These are phyloP conservation scores for Trididemnum miniatum DNA, from an alignment of 23 tunicate species.

Conservation along the genomic window DNA sequence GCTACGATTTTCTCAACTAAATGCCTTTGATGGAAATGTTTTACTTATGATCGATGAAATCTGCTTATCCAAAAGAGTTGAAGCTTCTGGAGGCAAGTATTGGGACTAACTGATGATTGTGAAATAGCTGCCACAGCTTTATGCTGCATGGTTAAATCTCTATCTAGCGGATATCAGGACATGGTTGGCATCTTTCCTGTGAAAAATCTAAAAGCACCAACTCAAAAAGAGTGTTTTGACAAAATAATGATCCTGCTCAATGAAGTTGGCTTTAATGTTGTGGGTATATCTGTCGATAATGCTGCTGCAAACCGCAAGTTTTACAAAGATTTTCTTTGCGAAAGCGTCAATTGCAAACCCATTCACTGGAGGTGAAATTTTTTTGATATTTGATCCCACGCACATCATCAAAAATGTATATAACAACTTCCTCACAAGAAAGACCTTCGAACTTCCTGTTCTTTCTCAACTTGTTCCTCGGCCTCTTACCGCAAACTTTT, in stretches of 20 bases:
- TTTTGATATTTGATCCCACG: slow-evolving; percentile 24
- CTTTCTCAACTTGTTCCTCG: not conserved
- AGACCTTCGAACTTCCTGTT: not conserved
- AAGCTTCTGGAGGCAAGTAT: slow-evolving; percentile 20
- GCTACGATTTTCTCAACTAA: slow-evolving; percentile 17
- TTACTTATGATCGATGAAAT: slow-evolving; percentile 17
- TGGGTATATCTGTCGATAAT: slow-evolving; percentile 10
- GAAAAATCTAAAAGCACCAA: slow-evolving; percentile 6
- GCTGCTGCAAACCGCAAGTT: slow-evolving; percentile 27
- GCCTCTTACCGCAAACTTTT: slow-evolving; percentile 1
- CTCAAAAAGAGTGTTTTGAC: slow-evolving; percentile 24
- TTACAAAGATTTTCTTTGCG: slow-evolving; percentile 13
- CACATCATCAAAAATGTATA: slow-evolving; percentile 12
- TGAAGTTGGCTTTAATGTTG: slow-evolving; percentile 16
- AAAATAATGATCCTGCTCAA: not conserved
- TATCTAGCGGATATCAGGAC: not conserved
- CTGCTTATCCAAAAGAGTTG: slow-evolving; percentile 2
- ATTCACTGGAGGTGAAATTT: slow-evolving; percentile 16
- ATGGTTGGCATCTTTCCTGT: slow-evolving; percentile 12
- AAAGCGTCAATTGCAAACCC: not conserved
- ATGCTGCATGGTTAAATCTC: slow-evolving; percentile 14
- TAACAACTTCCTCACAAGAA: slow-evolving; percentile 6
- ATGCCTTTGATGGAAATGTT: slow-evolving; percentile 13
- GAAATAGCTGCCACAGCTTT: slow-evolving; percentile 14
- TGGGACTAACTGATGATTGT: slow-evolving; percentile 17